Conservation (phyloP, 2,113 vertebrate species). For the Perca schrenkii region DNA sequence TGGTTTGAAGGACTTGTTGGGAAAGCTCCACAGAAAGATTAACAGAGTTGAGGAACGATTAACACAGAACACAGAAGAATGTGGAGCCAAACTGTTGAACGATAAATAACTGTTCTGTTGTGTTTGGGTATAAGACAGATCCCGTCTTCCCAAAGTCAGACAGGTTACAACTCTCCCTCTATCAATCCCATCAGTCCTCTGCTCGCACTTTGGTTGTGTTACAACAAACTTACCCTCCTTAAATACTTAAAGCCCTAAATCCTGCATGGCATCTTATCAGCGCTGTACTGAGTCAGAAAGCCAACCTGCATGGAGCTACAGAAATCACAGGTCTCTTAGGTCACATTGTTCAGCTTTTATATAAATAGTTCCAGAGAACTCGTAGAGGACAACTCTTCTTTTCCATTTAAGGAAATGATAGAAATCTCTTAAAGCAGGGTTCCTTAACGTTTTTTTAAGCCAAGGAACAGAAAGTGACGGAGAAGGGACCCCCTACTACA, state of each 20-base stretch:
- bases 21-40: background rate
- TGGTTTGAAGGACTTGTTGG: background rate
- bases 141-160: constrained; percentile 27
- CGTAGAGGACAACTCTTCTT: background rate
- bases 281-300: constrained; percentile 4
- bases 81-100: background rate
- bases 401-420: background rate
- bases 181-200: constrained; percentile 56
- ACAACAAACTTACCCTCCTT: constrained; percentile 65
- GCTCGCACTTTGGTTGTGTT: constrained; percentile 53
- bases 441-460: too few relatives aligned
- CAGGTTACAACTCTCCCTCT: constrained; percentile 42
- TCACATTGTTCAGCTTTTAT: background rate
- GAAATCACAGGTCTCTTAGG: background rate
- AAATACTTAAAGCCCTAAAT: constrained; percentile 60
- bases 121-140: background rate
- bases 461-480: too few relatives aligned
- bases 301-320: constrained; percentile 7
- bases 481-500: too few relatives aligned
- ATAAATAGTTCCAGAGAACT: background rate
- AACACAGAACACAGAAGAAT: background rate
- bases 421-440: background rate
- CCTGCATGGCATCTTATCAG: constrained; percentile 56
- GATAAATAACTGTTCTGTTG: background rate
- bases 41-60: background rate